Evolutionary conservation across 2,888 invertebrate genomes (phyloP), one percentile per base, ranked within the genome.

Genomic region (Aricia artaxerxes): DNA sequence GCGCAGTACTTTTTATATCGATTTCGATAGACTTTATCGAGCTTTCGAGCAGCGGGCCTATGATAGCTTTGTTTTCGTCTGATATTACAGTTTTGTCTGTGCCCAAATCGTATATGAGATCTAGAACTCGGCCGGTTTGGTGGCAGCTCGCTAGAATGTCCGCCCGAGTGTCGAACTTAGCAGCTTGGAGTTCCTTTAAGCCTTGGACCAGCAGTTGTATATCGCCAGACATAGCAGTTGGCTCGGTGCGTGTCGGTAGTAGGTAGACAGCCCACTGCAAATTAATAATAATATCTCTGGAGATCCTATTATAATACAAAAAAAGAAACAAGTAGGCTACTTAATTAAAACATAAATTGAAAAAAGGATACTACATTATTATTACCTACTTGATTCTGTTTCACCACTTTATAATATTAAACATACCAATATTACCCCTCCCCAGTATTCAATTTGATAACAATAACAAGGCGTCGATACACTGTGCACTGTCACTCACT

Each of bases 81-180:
- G 49, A 75, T n/a, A 69, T 35, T 35, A 16, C 13, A 69, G 69
- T 69, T 69, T 69, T 69, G 13, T 69, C 75, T 3, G 44, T 9
- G n/a, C 75, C 75, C 44, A 75, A 75, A 75, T 75, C 40, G 75
- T 53, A 69, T 75, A 75, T 75, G 49, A 75, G 75, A 49, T 75
- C 49, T 75, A 75, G 16, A 49, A 75, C 40, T 31, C 40, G 75
- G n/a, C 69, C 69, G 13, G 35, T 69, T 69, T 69, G 35, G 13
- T 69, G 31, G 35, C 69, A 13, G 69, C 69, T 69, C 35, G 35
- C 69, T 69, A 69, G 5, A 11, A 69, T 13, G 35, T 69, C 69
- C 35, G 69, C 69, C 35, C 69, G 35, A 35, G 69, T 88, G 85
- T 87, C 69, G 69, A 38, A 69, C 69, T 69, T 69, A 35, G 69